These are phyloP conservation scores for Geodia barretti DNA, from an alignment of 37 sponge, comb jelly and placozoan genomes.

Conservation along the genomic window DNA sequence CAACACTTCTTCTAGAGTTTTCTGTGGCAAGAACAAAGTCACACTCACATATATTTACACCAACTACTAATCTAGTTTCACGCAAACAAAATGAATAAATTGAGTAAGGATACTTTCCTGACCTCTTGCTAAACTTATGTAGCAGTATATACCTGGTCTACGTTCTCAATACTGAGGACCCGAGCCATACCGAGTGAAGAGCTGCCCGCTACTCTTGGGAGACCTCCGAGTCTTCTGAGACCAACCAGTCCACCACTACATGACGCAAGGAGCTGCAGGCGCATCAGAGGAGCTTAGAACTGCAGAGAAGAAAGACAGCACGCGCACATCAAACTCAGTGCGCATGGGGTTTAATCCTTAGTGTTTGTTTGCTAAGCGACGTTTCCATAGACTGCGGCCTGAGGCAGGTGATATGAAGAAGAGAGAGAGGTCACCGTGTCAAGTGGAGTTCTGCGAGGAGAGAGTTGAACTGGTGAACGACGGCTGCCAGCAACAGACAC, in stretches of 20 bases:
- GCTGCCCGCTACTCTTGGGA: background rate
- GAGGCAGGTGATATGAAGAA: background rate
- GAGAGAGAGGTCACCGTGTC: background rate
- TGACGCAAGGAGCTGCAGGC: too few relatives aligned
- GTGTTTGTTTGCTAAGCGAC: background rate
- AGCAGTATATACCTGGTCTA: background rate
- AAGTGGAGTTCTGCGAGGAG: slow-evolving; percentile 35
- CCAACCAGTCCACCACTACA: background rate
- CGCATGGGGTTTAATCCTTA: background rate
- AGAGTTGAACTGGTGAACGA: slow-evolving; percentile 12
- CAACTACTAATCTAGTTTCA: background rate
- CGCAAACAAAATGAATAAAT: too few relatives aligned
- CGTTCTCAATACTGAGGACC: background rate
- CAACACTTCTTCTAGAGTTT: slow-evolving; percentile 1
- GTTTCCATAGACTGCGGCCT: background rate
- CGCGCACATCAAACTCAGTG: background rate
- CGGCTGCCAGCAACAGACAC: background rate
- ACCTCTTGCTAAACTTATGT: too few relatives aligned
- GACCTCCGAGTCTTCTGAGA: background rate
- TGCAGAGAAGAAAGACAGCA: background rate
- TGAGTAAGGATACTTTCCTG: too few relatives aligned
- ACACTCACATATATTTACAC: too few relatives aligned
- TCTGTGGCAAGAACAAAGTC: slow-evolving; percentile 6
- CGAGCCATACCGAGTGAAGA: background rate
- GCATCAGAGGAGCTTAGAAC: background rate